Evolutionary conservation across 2,888 invertebrate species (phyloP).

Genomic region (Thalpophila matura): DNA sequence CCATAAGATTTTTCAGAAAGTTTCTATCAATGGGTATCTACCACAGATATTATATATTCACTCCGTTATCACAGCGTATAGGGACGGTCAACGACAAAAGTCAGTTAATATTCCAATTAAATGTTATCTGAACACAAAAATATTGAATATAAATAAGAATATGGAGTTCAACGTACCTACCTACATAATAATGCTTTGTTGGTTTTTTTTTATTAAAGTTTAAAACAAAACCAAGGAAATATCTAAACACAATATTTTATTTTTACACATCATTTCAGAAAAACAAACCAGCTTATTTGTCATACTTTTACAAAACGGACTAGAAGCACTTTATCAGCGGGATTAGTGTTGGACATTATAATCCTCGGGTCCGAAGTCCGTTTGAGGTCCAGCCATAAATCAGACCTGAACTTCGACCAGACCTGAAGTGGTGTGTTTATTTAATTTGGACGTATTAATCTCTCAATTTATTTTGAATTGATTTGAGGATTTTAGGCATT

Average conservation of each 20-base stretch:
- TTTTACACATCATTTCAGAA: constrained; percentile 10
- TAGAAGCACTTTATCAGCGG: constrained; percentile 51
- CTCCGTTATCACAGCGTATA: too few relatives aligned
- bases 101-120: too few relatives aligned
- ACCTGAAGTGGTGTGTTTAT: constrained; percentile 71
- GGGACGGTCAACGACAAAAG: too few relatives aligned
- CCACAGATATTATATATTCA: too few relatives aligned
- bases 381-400: constrained; percentile 73
- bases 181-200: too few relatives aligned
- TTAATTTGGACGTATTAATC: constrained; percentile 77
- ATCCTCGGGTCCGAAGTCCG: constrained; percentile 35
- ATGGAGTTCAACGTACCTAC: too few relatives aligned
- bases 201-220: too few relatives aligned
- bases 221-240: not conserved
- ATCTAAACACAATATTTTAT: constrained; percentile 7
- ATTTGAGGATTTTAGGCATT: constrained; percentile 11
- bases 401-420: constrained; percentile 71
- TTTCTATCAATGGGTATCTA: too few relatives aligned
- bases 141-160: too few relatives aligned
- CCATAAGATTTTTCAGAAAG: too few relatives aligned
- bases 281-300: constrained; percentile 35
- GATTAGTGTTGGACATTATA: constrained; percentile 55
- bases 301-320: constrained; percentile 42
- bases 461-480: constrained; percentile 48
- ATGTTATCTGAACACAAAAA: too few relatives aligned